Conservation (phyloP, 2,113 vertebrate species). For the Urocolius indicus region DNA sequence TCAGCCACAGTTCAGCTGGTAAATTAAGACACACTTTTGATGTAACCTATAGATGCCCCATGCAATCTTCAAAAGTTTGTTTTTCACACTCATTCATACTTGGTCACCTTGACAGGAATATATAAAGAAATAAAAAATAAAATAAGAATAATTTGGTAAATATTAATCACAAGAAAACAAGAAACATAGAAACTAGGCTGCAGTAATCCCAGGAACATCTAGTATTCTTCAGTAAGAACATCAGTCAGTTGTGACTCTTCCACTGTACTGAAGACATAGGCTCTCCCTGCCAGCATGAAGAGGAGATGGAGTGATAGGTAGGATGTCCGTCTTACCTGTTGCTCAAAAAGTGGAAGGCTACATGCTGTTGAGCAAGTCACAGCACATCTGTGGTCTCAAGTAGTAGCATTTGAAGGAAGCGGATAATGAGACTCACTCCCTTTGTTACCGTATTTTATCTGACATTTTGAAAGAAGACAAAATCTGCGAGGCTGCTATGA, state of each 20-base stretch:
- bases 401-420: background rate
- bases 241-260: background rate
- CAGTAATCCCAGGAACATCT: background rate
- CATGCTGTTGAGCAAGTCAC: background rate
- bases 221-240: background rate
- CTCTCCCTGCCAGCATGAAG: background rate
- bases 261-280: background rate
- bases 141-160: background rate
- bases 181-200: background rate
- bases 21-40: background rate
- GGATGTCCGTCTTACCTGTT: background rate
- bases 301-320: rapidly evolving
- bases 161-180: background rate
- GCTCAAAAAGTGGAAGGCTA: background rate
- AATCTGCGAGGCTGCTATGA: background rate
- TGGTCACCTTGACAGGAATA: background rate
- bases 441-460: background rate
- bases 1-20: background rate
- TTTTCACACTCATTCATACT: background rate
- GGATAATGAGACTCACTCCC: background rate
- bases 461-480: background rate
- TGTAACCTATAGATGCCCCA: background rate
- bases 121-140: background rate
- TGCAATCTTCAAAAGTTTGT: background rate
- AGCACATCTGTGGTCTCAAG: background rate